Conservation (phyloP, 2,113 vertebrate genomes). For the Peromyscus leucopus region DNA sequence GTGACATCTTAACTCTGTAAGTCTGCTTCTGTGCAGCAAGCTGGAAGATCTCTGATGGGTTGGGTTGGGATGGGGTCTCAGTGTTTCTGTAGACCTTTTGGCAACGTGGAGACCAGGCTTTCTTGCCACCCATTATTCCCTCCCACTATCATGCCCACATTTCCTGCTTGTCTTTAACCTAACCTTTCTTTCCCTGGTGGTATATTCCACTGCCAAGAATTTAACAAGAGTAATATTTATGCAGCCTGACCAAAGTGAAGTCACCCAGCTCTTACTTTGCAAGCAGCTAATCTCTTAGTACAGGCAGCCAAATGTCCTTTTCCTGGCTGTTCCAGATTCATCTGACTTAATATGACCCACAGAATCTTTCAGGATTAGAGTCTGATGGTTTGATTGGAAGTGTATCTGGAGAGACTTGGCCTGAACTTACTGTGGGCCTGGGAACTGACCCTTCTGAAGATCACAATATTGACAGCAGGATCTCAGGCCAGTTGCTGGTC, state of each 20-base stretch:
- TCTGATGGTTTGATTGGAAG: slow-evolving; percentile 32
- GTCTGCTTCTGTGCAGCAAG: background rate
- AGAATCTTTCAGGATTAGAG: background rate
- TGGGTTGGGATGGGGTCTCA: accelerated
- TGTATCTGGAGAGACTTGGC: background rate
- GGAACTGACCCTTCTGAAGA: background rate
- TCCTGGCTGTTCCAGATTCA: background rate
- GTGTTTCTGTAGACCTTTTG: no score
- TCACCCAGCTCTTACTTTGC: background rate
- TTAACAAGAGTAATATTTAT: background rate
- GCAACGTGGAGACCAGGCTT: background rate
- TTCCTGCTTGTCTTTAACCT: background rate
- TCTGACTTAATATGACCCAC: background rate
- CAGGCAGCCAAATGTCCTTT: background rate
- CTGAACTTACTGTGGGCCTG: background rate
- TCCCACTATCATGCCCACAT: background rate
- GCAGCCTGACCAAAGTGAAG: background rate
- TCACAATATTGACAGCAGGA: background rate
- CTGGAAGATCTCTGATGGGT: background rate
- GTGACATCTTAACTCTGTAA: background rate
- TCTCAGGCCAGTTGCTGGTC: background rate
- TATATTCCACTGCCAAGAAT: slow-evolving; percentile 9
- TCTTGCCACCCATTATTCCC: background rate
- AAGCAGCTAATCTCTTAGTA: background rate
- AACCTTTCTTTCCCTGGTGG: background rate